phyloP scores from a whole-genome alignment of 2,797 vertebrate genomes.

The Chelidonichthys spinosus region DNA sequence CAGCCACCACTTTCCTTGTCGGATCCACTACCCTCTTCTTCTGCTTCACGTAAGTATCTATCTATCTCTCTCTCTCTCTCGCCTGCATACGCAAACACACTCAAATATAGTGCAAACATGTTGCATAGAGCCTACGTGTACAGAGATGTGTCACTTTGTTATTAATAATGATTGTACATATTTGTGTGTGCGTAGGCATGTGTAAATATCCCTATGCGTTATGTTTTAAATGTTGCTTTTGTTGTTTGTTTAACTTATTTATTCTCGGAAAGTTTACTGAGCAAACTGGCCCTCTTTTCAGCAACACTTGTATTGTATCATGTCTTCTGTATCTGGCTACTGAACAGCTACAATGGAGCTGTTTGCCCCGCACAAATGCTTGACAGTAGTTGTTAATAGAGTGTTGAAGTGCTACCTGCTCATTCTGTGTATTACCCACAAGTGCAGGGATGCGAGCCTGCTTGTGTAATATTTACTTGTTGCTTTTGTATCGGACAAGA shows the following conservation, averaged over 20 bases:
- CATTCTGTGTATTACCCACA: neutral
- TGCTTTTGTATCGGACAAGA: neutral
- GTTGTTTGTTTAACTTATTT: conserved; percentile 9
- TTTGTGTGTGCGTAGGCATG: conserved; percentile 8
- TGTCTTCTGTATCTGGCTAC: conserved; percentile 35
- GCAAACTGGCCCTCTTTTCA: neutral
- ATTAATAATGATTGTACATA: neutral
- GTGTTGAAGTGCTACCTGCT: conserved; percentile 17
- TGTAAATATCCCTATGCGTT: neutral
- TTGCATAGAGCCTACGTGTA: neutral
- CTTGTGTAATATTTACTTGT: neutral
- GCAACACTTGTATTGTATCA: neutral
- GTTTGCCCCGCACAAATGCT: conserved; percentile 20
- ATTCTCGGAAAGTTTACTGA: neutral
- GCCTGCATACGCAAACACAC: neutral
- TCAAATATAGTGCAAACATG: neutral
- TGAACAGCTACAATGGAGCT: conserved; percentile 18
- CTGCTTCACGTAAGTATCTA: conserved; percentile 97
- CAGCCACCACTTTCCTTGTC: conserved; percentile 94
- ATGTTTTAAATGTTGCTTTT: conserved; percentile 9
- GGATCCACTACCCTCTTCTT: conserved; percentile 97
- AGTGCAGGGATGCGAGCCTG: neutral
- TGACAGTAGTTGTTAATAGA: conserved; percentile 11
- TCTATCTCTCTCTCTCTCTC: neutral
- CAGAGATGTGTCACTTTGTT: neutral